phyloP scores from a whole-genome alignment of 2,888 invertebrate genomes.

The Cephus runcator region DNA sequence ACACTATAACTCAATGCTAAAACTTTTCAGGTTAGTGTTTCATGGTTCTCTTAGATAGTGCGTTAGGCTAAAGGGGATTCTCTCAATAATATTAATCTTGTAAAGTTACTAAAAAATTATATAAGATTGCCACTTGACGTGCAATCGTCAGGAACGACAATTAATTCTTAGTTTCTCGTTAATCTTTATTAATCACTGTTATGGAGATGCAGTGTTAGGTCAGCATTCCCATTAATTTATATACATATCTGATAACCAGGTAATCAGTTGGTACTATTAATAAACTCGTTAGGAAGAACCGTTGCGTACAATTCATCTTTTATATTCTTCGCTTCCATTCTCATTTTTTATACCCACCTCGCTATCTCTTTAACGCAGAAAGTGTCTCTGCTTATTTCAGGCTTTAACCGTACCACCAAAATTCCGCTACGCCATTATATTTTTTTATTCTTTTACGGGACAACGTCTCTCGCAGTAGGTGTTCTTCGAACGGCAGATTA shows the following conservation, averaged over 20 bases:
- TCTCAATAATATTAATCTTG: not conserved
- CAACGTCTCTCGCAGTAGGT: not conserved
- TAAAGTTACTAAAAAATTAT: too few species aligned
- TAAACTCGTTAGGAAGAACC: slow-evolving; percentile 35
- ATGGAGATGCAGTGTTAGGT: slow-evolving; percentile 32
- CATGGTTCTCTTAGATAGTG: not conserved
- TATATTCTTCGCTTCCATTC: not conserved
- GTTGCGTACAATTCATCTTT: not conserved
- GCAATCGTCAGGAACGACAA: too few species aligned
- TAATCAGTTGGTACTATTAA: slow-evolving; percentile 50
- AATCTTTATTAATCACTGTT: not conserved
- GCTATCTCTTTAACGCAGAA: not conserved
- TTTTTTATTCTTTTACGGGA: not conserved
- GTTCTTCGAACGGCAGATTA: not conserved
- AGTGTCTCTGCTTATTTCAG: not conserved
- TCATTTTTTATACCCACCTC: not conserved
- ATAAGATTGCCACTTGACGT: not conserved
- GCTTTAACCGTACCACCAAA: not conserved
- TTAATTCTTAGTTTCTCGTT: too few species aligned
- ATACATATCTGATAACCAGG: slow-evolving; percentile 33
- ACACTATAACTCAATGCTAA: not conserved
- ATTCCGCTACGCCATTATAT: not conserved
- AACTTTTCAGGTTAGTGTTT: not conserved
- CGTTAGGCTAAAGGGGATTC: not conserved
- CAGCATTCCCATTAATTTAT: slow-evolving; percentile 34